phyloP scores from a whole-genome alignment of 2,797 vertebrate genomes.

The Lepus oiostolus region DNA sequence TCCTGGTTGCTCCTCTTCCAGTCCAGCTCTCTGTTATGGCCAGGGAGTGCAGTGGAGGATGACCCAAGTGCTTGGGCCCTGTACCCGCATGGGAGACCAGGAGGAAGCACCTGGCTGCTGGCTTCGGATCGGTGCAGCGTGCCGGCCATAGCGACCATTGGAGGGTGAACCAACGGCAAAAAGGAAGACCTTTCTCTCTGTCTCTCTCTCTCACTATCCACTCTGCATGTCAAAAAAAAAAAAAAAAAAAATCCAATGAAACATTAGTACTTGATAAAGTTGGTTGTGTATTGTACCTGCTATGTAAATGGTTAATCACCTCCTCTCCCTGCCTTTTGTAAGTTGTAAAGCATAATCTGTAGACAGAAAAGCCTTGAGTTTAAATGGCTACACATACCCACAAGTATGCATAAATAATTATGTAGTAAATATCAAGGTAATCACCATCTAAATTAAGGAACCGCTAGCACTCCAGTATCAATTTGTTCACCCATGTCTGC shows the following conservation, averaged over 20 bases:
- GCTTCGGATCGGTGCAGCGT: too few relatives aligned
- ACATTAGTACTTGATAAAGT: constrained; percentile 22
- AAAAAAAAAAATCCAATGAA: neutral
- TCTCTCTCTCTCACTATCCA: too few relatives aligned
- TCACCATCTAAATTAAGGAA: constrained; percentile 28
- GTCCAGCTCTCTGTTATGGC: too few relatives aligned
- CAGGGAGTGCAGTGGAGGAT: too few relatives aligned
- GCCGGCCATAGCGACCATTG: too few relatives aligned
- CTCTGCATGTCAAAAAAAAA: too few relatives aligned
- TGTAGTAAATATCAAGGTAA: neutral
- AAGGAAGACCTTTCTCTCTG: too few relatives aligned
- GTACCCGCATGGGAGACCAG: too few relatives aligned
- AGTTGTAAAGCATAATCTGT: constrained; percentile 43
- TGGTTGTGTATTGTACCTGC: constrained; percentile 27
- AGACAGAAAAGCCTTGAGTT: constrained; percentile 24
- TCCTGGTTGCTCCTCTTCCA: too few relatives aligned
- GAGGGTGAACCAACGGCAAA: too few relatives aligned
- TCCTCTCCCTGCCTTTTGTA: constrained; percentile 21
- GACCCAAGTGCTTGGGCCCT: too few relatives aligned
- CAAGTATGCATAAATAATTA: neutral
- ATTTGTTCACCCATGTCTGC: constrained; percentile 23
- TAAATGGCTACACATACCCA: neutral
- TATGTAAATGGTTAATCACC: constrained; percentile 51
- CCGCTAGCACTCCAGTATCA: neutral
- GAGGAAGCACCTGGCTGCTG: too few relatives aligned